Conservation (phyloP, 2,888 invertebrate species). For the Nezara viridula region DNA sequence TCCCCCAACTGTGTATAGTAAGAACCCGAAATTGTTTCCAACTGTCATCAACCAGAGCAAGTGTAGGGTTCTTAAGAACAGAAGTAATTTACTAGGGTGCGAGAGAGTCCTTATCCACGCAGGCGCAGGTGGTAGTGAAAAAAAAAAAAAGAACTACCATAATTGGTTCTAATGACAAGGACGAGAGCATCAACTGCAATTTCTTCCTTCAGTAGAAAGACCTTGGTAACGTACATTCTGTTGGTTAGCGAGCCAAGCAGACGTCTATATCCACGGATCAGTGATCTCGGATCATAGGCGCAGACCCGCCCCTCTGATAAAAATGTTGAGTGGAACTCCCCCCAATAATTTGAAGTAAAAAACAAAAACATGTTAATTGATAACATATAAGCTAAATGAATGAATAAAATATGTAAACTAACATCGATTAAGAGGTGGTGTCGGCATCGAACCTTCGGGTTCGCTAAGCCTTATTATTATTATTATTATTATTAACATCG, state of each 20-base stretch:
- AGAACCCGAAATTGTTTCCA: not conserved
- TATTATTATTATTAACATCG: no score
- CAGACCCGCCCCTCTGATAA: no score
- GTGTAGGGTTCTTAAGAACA: not conserved
- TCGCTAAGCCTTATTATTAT: no score
- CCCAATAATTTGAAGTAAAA: no score
- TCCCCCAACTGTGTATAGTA: no score
- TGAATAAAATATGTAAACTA: no score
- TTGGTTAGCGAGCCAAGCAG: not conserved
- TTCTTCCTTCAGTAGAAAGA: conserved; percentile 5
- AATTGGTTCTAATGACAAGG: conserved; percentile 26
- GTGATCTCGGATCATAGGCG: not conserved
- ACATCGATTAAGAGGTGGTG: no score
- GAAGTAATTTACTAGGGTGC: not conserved
- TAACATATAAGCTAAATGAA: no score
- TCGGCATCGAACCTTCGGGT: no score
- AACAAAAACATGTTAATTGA: no score
- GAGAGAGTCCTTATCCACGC: conserved; percentile 9
- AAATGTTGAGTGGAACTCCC: no score
- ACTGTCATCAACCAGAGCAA: not conserved
- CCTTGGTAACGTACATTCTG: conserved; percentile 16
- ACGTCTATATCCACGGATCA: not conserved
- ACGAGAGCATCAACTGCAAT: conserved; percentile 16
- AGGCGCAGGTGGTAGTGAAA: not conserved
- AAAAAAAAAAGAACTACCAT: not conserved